Evolutionary conservation across 2,797 vertebrate genomes (phyloP).

Genomic region (Helarctos malayanus): DNA sequence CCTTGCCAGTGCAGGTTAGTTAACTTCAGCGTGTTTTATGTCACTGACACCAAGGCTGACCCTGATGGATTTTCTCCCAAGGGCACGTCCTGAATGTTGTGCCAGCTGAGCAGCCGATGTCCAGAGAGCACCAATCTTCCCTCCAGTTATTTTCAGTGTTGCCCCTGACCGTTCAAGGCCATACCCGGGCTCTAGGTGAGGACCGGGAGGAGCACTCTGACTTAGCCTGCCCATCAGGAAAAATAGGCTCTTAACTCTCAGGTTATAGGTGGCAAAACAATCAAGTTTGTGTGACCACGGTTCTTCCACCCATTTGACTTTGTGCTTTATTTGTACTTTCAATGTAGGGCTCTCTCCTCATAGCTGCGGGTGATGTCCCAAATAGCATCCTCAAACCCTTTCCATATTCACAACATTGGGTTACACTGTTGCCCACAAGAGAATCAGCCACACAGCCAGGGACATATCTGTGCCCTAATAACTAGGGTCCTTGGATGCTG

Average conservation of each 20-base stretch:
- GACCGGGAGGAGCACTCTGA: not conserved
- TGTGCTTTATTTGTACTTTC: not conserved
- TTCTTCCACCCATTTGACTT: not conserved
- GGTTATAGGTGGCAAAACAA: not conserved
- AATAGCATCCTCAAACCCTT: not conserved
- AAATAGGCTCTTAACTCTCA: not conserved
- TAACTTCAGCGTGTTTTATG: conserved; percentile 14
- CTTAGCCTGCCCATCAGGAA: not conserved
- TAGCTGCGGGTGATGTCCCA: fast-evolving
- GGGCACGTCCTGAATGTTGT: not conserved
- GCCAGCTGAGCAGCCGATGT: not conserved
- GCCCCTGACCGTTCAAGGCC: not conserved
- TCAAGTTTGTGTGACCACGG: not conserved
- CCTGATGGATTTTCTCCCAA: conserved; percentile 7
- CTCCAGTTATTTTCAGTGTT: too few species aligned
- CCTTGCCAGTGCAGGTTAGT: not conserved
- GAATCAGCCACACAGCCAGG: not conserved
- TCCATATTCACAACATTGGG: not conserved
- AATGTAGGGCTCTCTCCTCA: not conserved
- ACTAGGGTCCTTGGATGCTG: not conserved
- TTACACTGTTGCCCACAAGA: not conserved
- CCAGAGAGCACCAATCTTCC: not conserved
- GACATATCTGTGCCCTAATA: not conserved
- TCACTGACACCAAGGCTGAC: not conserved
- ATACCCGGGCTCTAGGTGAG: not conserved